Percentiles rank a stretch among this genome's conserved stretches.
Evolutionary conservation across 2,113 vertebrate species (phyloP).

Genomic region (Phylloscopus trochiloides): DNA sequence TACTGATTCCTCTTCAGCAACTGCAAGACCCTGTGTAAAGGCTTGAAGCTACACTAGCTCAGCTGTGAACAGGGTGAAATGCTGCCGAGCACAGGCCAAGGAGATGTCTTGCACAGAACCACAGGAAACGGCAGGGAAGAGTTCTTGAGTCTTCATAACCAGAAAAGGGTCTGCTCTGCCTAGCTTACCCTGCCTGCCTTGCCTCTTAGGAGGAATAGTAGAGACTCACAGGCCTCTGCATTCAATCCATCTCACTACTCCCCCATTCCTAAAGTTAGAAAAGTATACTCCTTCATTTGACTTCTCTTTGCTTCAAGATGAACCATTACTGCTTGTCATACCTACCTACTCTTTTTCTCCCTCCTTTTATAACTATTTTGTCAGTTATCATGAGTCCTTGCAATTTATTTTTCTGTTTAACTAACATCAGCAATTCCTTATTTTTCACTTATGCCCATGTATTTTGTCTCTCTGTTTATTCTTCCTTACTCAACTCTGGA

Average conservation of each 20-base stretch:
- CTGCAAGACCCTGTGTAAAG: not conserved
- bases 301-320: not conserved
- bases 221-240: not conserved
- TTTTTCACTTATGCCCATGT: not conserved
- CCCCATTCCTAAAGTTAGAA: not conserved
- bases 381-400: not conserved
- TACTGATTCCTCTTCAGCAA: not conserved
- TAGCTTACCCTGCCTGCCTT: not conserved
- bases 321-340: not conserved
- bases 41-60: not conserved
- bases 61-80: not conserved
- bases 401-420: not conserved
- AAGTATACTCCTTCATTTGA: not conserved
- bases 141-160: not conserved
- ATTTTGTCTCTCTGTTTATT: not conserved
- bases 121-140: not conserved
- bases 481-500: not conserved
- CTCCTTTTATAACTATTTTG: not conserved
- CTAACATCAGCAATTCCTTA: not conserved
- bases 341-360: rapidly evolving
- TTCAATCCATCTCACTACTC: not conserved
- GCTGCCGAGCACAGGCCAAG: not conserved
- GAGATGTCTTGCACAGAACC: not conserved
- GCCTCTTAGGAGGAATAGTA: not conserved
- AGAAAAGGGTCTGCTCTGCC: not conserved